phyloP scores from a whole-genome alignment of 2,797 vertebrate genomes.

The Emydoidea blandingii region DNA sequence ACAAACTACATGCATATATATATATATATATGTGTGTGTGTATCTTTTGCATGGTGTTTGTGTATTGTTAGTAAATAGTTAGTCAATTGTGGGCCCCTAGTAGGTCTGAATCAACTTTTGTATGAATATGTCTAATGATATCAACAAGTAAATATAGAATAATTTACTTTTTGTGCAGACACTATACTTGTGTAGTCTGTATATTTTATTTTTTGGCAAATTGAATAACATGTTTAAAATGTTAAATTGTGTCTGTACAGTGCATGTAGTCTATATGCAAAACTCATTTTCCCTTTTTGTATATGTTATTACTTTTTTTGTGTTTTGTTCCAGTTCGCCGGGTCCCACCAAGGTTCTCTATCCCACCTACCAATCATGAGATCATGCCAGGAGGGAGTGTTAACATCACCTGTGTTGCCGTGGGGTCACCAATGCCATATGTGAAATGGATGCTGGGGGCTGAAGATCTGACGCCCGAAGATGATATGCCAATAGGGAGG shows the following conservation, averaged over 20 bases:
- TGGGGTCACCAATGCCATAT: conserved; percentile 99
- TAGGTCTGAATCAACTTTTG: conserved; percentile 79
- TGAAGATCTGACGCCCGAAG: conserved; percentile 97
- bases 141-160: conserved; percentile 66
- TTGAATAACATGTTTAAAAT: conserved; percentile 42
- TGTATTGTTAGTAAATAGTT: conserved; percentile 83
- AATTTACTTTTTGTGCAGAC: conserved; percentile 75
- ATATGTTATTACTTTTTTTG: conserved; percentile 79
- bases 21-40: conserved; percentile 74
- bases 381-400: conserved; percentile 99
- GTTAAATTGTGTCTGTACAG: conserved; percentile 76
- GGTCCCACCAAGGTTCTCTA: conserved; percentile 98
- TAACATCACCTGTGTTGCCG: conserved; percentile 99
- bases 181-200: conserved; percentile 77
- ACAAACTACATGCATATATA: conserved; percentile 74
- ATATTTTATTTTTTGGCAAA: conserved; percentile 68
- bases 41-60: conserved; percentile 89
- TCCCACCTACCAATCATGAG: conserved; percentile 98
- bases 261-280: conserved; percentile 80
- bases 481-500: conserved; percentile 99
- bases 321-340: conserved; percentile 93
- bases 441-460: conserved; percentile 99
- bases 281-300: conserved; percentile 73
- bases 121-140: conserved; percentile 79
- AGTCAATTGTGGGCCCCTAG: conserved; percentile 80